Evolutionary conservation across 2,113 vertebrate species (phyloP).

Genomic region (Centropus unirufus): DNA sequence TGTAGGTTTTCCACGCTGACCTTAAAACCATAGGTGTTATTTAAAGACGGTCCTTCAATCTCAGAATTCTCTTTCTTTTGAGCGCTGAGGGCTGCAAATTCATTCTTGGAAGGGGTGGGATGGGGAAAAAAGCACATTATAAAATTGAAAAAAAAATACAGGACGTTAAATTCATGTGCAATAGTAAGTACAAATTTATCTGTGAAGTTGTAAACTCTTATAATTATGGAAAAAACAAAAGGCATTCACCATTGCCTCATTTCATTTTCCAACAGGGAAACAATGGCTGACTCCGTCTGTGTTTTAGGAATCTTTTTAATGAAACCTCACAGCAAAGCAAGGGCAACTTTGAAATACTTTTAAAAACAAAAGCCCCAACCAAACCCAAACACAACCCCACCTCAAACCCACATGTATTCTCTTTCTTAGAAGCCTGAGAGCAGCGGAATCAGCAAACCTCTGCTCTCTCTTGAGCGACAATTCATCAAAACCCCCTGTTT

Average conservation of each 20-base stretch:
- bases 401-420: background rate
- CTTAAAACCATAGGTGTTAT: slow-evolving; percentile 96
- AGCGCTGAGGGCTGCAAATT: slow-evolving; percentile 84
- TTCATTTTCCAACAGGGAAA: background rate
- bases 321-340: background rate
- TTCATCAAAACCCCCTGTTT: background rate
- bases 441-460: background rate
- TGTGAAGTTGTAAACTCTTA: background rate
- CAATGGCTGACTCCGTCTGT: background rate
- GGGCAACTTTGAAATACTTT: background rate
- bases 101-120: slow-evolving; percentile 79
- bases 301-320: background rate
- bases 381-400: background rate
- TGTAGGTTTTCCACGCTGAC: slow-evolving; percentile 95
- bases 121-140: background rate
- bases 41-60: slow-evolving; percentile 95
- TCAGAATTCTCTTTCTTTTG: slow-evolving; percentile 90
- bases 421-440: background rate
- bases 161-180: background rate
- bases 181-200: background rate
- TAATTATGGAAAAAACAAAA: background rate
- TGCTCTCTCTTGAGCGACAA: background rate
- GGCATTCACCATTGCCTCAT: background rate
- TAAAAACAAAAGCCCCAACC: background rate
- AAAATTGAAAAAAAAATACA: slow-evolving; percentile 28